Percentiles rank a stretch among this genome's conserved stretches.
These are phyloP conservation scores for Anhinga anhinga DNA, from an alignment of 2,113 vertebrate genomes.

Conservation along the genomic window DNA sequence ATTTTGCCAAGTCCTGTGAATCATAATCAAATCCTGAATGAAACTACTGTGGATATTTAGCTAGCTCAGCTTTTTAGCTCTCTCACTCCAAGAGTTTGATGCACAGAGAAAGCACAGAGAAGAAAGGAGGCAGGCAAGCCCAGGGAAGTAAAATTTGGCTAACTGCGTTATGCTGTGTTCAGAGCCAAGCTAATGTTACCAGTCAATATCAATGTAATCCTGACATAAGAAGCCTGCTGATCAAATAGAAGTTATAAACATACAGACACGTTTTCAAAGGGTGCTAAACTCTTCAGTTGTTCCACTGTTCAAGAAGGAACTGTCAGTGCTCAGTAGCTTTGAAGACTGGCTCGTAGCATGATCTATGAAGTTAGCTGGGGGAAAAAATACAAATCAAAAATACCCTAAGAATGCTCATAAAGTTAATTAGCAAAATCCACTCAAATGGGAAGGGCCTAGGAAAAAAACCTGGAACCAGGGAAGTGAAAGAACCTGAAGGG, in stretches of 20 bases:
- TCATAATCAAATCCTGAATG: neutral
- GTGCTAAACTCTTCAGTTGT: neutral
- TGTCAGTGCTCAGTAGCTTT: neutral
- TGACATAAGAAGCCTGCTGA: neutral
- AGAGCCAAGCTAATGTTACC: neutral
- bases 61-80: neutral
- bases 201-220: neutral
- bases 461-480: fast-evolving
- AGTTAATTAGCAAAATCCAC: neutral
- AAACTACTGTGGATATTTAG: neutral
- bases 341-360: neutral
- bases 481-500: neutral
- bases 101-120: neutral
- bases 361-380: neutral
- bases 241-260: neutral
- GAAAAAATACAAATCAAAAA: neutral
- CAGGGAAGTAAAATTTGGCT: neutral
- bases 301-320: neutral
- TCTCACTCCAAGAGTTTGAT: neutral
- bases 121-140: neutral
- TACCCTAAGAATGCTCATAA: neutral
- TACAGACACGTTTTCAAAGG: neutral
- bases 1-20: neutral
- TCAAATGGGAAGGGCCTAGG: neutral
- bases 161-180: neutral